Evolutionary conservation across 1,140 invertebrate genomes (phyloP).

Genomic region (Habropoda laboriosa): DNA sequence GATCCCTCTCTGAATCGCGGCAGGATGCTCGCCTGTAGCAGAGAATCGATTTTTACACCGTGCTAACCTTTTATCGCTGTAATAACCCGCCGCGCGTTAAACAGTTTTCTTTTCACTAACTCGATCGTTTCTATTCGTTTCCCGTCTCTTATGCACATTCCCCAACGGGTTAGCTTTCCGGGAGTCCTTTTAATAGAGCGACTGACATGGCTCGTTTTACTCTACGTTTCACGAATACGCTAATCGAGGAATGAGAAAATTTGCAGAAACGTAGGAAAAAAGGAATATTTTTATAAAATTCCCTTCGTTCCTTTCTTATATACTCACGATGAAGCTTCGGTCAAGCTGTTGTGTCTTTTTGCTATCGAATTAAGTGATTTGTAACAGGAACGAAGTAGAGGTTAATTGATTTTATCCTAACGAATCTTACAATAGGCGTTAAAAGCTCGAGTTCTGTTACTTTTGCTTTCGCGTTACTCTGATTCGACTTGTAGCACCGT

Average conservation of each 20-base stretch:
- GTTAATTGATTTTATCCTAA: no score
- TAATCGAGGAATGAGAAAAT: no score
- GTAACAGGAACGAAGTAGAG: no score
- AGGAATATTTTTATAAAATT: no score
- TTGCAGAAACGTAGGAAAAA: no score
- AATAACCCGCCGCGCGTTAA: background rate
- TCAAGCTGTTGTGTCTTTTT: no score
- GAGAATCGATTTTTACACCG: conserved; percentile 31
- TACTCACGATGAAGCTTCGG: no score
- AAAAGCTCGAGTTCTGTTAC: background rate
- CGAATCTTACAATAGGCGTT: background rate
- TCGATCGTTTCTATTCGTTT: background rate
- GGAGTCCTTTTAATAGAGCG: background rate
- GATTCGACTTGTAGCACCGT: background rate
- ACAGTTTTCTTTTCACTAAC: background rate
- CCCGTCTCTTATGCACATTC: background rate
- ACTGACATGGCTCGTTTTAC: no score
- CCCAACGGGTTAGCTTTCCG: background rate
- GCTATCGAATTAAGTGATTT: no score
- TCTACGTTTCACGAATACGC: no score
- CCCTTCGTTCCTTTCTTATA: no score
- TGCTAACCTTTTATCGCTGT: background rate
- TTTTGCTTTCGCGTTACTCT: background rate
- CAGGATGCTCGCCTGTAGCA: conserved; percentile 78
- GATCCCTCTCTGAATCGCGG: conserved; percentile 80